These are phyloP conservation scores for Sternarchorhynchus goeldii DNA, from an alignment of 2,797 vertebrate species.

Conservation along the genomic window DNA sequence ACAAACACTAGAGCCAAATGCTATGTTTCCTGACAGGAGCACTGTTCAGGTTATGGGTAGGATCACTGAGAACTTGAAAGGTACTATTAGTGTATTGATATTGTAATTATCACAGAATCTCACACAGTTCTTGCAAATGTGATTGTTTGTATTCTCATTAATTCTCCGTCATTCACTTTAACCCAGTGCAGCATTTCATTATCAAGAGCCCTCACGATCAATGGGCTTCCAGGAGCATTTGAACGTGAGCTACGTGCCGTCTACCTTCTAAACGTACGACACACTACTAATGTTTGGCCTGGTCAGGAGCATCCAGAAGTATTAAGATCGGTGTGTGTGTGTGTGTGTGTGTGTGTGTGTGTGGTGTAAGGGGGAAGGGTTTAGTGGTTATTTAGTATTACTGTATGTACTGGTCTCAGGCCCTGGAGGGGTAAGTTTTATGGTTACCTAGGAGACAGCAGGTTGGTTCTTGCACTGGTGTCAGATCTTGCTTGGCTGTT, in stretches of 20 bases:
- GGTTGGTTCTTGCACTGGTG: not conserved
- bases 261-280: slow-evolving; percentile 8
- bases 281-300: slow-evolving; percentile 28
- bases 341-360: slow-evolving; percentile 3
- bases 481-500: slow-evolving; percentile 1
- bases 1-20: not conserved
- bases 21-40: not conserved
- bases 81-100: not conserved
- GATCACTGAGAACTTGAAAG: not conserved
- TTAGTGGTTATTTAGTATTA: slow-evolving; percentile 40
- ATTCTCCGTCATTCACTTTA: slow-evolving; percentile 39
- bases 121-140: not conserved
- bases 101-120: slow-evolving; percentile 16
- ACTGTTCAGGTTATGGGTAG: not conserved
- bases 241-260: slow-evolving; percentile 40
- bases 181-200: slow-evolving; percentile 37
- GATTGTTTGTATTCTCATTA: slow-evolving; percentile 25
- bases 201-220: slow-evolving; percentile 41
- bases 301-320: slow-evolving; percentile 12
- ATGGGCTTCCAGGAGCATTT: slow-evolving; percentile 40
- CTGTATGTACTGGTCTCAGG: not conserved
- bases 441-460: slow-evolving; percentile 40
- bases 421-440: slow-evolving; percentile 36
- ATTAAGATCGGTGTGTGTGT: slow-evolving; percentile 10
- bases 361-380: not conserved